Evolutionary conservation across 1,140 invertebrate genomes (phyloP), one percentile per base, ranked within the genome.

Genomic region (Heliconius melpomene): DNA sequence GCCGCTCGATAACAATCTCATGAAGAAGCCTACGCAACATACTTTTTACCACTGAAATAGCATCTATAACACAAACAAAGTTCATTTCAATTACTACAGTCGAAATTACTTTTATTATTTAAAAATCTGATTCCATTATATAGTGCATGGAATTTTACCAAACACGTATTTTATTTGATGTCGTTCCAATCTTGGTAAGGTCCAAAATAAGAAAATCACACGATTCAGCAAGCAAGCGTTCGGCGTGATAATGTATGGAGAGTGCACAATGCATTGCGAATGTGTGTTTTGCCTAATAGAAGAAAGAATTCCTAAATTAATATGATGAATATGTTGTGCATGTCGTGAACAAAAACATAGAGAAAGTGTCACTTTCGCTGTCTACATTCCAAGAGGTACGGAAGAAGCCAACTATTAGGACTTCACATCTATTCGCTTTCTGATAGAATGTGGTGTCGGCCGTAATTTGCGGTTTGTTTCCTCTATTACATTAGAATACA

Each of bases 261-360:
- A 82, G 74, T 81, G 85, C 85, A 82, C 80, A 83, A 89, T 94
- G 87, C 89, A 94, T 92, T 91, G 90, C 92, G 88, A 94, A 93
- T 90, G 89, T 87, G 78, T 81, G 79, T 83, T 80, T 83, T 72
- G 80, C 71, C 82, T 77, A 74, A 81, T 83, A 80, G 79, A 80
- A 82, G 78, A 83, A 80, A 82, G 78, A 83, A 83, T 83, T 80
- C 73, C 81, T 81, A 79, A 83, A 81, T 83, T 76, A 70, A 70
- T 75, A 77, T 81, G 73, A 80, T 75, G 52, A 78, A 81, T 78
- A 81, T 40, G 79, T 75, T 78, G 79, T 84, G 74, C 66, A 82
- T 72, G 81, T 84, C 52, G 77, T 78, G 79, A 57, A 74, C 23
- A 83, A 79, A 23, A 83, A n/a, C n/a, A n/a, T n/a, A n/a, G 90